Base-by-base conservation (phyloP, 2,797 vertebrate genomes). In the Pithecia hirsuta region DNA sequence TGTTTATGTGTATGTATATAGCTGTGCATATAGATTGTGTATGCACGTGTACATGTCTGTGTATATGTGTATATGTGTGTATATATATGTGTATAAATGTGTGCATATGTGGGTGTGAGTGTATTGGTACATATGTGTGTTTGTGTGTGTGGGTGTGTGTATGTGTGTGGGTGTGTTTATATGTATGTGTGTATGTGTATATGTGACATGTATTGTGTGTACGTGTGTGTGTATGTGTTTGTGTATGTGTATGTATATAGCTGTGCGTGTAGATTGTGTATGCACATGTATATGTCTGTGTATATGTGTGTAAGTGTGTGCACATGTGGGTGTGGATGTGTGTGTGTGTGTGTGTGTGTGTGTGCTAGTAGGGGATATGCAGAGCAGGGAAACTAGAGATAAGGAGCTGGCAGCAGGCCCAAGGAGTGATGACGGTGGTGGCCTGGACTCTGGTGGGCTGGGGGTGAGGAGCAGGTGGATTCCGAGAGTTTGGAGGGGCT, bases 51-150 rank as follows among this genome's bases (percentile, higher is more conserved):
- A 48, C 2, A 46, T 48, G 41, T n/a, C 26, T 14, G 7, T 15
- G 57, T 46, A 20, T 85, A 20, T n/a, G 41, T 67, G 19, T 48
- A 22, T 26, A 20, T 48, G 41, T 10, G 22, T 48, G 26, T 36
- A 22, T 7, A 17, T 50, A n/a, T 6, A 33, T 50, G 24, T 15
- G 20, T 44, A 11, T n/a, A 28, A 17, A 4, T 93, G 46, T 52
- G 6, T 12, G 46, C 10, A 28, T 30, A 1, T 39, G 6, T 22
- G 0, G 26, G 2, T 33, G 19, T 30, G 55, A 8, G 12, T 8
- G 14, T 17, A 12, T 48, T 48, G 12, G 13, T 20, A 36, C 15
- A 9, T 28, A 14, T 76, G 10, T 22, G 28, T n/a, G 7, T 72
- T 36, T 36, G 5, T 59, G 8, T 55, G 52, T 55, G 20, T 55